Evolutionary conservation across 1,140 invertebrate genomes (phyloP), one percentile per base, ranked within the genome.

Genomic region (Leptestheria dahalacensis): DNA sequence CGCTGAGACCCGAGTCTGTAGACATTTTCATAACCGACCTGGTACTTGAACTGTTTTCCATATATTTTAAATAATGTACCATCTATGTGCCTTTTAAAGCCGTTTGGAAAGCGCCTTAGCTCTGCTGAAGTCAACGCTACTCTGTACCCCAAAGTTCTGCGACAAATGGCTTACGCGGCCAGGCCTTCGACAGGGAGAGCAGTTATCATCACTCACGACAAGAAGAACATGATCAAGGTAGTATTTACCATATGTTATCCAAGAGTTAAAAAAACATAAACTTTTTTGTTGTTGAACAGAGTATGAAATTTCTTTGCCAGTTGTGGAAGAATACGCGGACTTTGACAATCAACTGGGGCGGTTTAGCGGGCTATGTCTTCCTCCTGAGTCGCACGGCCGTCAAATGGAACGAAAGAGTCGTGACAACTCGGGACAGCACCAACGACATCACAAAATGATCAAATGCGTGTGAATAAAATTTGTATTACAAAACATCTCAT

Each of bases 11-110:
- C 63, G 69, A 72, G 6, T 72, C 65, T 56, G 70, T 80, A n/a
- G 79, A 81, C 68, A 71, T 79, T 18, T 71, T 79, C 56, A 73
- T 79, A 28, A 78, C 78, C n/a, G 80, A 82, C 64, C 65, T 80
- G 72, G 77, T 78, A 68, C 65, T 67, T 62, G n/a, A n/a, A n/a
- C n/a, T n/a, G n/a, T n/a, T n/a, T n/a, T n/a, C n/a, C n/a, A n/a
- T n/a, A n/a, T n/a, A n/a, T n/a, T n/a, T n/a, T n/a, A n/a, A 18
- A 18, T 61, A 25, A 12, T 48, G 29, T n/a, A n/a, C n/a, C n/a
- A n/a, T n/a, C n/a, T n/a, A n/a, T n/a, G n/a, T n/a, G n/a, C n/a
- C n/a, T n/a, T n/a, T n/a, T n/a, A n/a, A n/a, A 78, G 74, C 78
- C 79, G 26, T 81, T 79, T 71, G 78, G 78, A 10, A 77, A 77